Evolutionary conservation across 1,140 invertebrate genomes (phyloP), one percentile per base, ranked within the genome.

Genomic region (Pollicipes pollicipes): DNA sequence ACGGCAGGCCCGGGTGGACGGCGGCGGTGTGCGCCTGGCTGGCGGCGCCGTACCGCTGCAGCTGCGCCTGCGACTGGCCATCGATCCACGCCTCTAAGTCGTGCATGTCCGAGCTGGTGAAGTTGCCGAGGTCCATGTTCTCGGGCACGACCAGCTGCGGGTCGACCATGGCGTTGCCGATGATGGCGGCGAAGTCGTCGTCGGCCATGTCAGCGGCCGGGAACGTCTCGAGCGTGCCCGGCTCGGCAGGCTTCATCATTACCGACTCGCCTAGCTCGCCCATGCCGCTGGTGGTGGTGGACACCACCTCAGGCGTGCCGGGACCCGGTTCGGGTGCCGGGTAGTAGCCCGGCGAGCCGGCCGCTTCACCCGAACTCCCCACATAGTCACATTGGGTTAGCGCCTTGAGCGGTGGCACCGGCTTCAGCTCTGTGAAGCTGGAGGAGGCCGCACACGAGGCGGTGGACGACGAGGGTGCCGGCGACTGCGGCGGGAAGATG

Each of bases 151-250:
- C 72, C 68, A 72, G 74, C 37, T 63, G 24, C 83, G 81, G 90
- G 75, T 92, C 91, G 0, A 90, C 90, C 73, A 93, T 93, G 27
- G 90, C 90, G 0, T 88, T 90, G 0, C 90, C 89, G 69, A 93
- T 92, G 30, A 93, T 89, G 28, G 90, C 89, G 0, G 90, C 90
- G 72, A 93, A 90, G 75, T 91, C 90, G 72, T 92, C 90, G 75
- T 91, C 90, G 75, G 80, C 79, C 26, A 78, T 78, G 17, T 80
- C 74, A 31, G 79, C 75, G 71, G 77, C 74, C 28, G 73, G 71
- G 27, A 74, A 70, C 76, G 87, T 3, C 76, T 87, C 87, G 6
- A 58, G 45, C 13, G 45, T 17, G 45, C 8, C 45, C 8, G 45
- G 45, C 45, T 58, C 45, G 21, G 45, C 45, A 10, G 87, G 30